Conservation (phyloP, 1,140 invertebrate species). For the Lasaia peninsularis region DNA sequence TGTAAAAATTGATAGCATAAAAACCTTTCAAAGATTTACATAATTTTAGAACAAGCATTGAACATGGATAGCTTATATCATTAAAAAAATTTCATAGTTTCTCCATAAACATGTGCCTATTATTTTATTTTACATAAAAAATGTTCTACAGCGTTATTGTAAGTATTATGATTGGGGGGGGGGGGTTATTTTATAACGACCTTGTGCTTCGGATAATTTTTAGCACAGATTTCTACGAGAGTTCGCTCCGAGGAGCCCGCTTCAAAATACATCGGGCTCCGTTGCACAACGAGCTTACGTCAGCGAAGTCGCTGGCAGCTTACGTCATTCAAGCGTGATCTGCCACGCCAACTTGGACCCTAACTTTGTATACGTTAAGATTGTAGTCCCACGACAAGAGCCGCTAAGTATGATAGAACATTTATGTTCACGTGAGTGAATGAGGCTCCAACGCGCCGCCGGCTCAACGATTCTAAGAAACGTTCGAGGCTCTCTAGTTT, state of each 20-base stretch:
- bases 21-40: too few relatives aligned
- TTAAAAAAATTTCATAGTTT: too few relatives aligned
- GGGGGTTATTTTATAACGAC: slow-evolving; percentile 51
- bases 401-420: slow-evolving; percentile 67
- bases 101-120: too few relatives aligned
- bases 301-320: slow-evolving; percentile 70
- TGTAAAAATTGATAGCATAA: too few relatives aligned
- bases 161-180: slow-evolving; percentile 24
- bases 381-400: slow-evolving; percentile 32
- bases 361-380: slow-evolving; percentile 35
- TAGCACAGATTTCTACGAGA: slow-evolving; percentile 72
- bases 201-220: slow-evolving; percentile 62
- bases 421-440: slow-evolving; percentile 76
- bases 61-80: too few relatives aligned
- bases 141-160: background rate
- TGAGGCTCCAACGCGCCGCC: slow-evolving; percentile 71
- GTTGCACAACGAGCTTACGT: slow-evolving; percentile 77
- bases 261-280: slow-evolving; percentile 70
- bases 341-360: slow-evolving; percentile 44
- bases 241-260: slow-evolving; percentile 66
- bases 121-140: too few relatives aligned
- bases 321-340: slow-evolving; percentile 68
- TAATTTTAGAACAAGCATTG: too few relatives aligned
- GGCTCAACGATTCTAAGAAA: slow-evolving; percentile 74
- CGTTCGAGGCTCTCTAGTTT: slow-evolving; percentile 73